Percentiles rank a stretch among this genome's conserved stretches.
These are phyloP conservation scores for Dryocosmus kuriphilus DNA, from an alignment of 2,888 invertebrate genomes.

Conservation along the genomic window DNA sequence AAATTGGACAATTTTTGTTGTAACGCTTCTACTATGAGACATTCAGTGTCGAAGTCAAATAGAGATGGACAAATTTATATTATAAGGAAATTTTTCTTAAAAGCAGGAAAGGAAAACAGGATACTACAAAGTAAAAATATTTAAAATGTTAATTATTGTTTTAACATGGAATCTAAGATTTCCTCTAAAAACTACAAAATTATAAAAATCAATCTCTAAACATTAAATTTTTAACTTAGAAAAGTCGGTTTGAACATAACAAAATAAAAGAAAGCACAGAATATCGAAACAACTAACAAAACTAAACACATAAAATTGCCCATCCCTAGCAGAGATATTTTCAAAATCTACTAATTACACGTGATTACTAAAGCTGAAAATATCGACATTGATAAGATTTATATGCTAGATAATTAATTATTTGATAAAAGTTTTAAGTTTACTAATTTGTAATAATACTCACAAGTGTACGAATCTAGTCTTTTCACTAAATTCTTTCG, in stretches of 20 bases:
- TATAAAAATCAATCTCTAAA: background rate
- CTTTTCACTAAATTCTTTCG: background rate
- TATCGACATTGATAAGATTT: background rate
- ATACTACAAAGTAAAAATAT: too few relatives aligned
- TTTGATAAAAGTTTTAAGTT: background rate
- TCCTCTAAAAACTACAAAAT: background rate
- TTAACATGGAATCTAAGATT: too few relatives aligned
- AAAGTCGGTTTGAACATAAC: background rate
- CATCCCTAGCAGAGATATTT: background rate
- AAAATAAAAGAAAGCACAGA: background rate
- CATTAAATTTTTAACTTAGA: background rate
- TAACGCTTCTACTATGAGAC: background rate
- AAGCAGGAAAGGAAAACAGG: background rate
- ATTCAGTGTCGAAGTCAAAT: background rate
- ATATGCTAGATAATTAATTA: conserved; percentile 4
- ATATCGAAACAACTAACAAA: background rate
- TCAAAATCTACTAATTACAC: background rate
- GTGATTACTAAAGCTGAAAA: background rate
- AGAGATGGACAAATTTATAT: conserved; percentile 26
- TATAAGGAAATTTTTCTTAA: background rate
- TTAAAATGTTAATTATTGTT: background rate
- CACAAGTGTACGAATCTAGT: background rate
- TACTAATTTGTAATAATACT: background rate
- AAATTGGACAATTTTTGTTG: too few relatives aligned
- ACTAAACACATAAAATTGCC: conserved; percentile 4